Conservation (phyloP, 2,888 invertebrate species). For the Sphinx pinastri region DNA sequence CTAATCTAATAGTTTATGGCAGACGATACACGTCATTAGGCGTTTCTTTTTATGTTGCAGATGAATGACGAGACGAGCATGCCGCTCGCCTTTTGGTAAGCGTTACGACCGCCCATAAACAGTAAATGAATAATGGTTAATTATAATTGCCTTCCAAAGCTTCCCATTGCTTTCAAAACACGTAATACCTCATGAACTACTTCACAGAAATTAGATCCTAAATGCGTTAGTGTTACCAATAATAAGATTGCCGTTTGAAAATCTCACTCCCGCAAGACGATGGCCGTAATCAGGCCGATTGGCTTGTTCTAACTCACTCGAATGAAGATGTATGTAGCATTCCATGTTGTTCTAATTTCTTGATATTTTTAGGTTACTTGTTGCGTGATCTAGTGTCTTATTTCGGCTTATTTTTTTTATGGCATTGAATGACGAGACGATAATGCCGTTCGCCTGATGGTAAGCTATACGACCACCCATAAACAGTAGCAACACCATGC, state of each 20-base stretch:
- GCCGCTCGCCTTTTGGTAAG: too few relatives aligned
- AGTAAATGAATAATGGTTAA: too few relatives aligned
- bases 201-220: conserved; percentile 49
- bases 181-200: conserved; percentile 34
- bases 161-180: conserved; percentile 28
- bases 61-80: too few relatives aligned
- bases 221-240: conserved; percentile 48
- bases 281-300: conserved; percentile 6
- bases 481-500: too few relatives aligned
- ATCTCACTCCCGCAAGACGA: conserved; percentile 10
- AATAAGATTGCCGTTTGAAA: conserved; percentile 43
- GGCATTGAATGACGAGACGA: too few relatives aligned
- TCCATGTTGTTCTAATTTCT: neutral
- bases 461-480: too few relatives aligned
- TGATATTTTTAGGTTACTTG: neutral
- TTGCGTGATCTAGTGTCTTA: neutral
- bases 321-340: neutral
- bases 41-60: too few relatives aligned
- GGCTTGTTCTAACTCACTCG: neutral
- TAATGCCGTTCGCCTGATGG: too few relatives aligned
- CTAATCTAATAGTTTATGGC: too few relatives aligned
- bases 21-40: too few relatives aligned
- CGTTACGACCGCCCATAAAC: too few relatives aligned
- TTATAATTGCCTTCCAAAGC: neutral
- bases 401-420: too few relatives aligned